phyloP scores from a whole-genome alignment of 1,140 invertebrate species.

The Octopus sinensis region DNA sequence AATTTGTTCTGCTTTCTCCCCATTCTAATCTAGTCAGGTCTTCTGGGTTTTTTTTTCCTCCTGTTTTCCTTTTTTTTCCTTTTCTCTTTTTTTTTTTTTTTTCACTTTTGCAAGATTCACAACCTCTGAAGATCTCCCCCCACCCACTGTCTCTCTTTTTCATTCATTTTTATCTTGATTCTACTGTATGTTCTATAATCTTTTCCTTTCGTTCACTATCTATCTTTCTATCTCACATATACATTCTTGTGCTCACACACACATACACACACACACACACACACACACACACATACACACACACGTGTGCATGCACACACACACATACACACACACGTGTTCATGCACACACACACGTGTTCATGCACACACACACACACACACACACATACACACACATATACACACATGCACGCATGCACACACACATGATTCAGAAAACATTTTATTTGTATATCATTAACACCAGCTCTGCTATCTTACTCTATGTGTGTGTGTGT shows the following conservation, averaged over 20 bases:
- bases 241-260: constrained; percentile 10
- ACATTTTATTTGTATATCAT: too few relatives aligned
- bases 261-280: constrained; percentile 14
- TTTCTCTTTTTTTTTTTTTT: not conserved
- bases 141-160: not conserved
- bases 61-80: not conserved
- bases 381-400: too few relatives aligned
- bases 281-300: constrained; percentile 18
- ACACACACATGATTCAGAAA: too few relatives aligned
- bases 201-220: not conserved
- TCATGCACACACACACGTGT: not conserved
- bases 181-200: not conserved
- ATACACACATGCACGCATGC: too few relatives aligned
- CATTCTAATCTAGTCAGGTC: not conserved
- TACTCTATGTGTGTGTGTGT: too few relatives aligned
- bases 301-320: not conserved
- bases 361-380: not conserved
- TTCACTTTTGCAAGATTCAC: not conserved
- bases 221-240: constrained; percentile 1
- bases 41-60: not conserved
- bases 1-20: not conserved
- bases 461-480: too few relatives aligned
- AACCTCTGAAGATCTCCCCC: not conserved
- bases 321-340: not conserved
- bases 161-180: not conserved